Conservation (phyloP, 2,888 invertebrate species). For the Gymnocheta viridis region DNA sequence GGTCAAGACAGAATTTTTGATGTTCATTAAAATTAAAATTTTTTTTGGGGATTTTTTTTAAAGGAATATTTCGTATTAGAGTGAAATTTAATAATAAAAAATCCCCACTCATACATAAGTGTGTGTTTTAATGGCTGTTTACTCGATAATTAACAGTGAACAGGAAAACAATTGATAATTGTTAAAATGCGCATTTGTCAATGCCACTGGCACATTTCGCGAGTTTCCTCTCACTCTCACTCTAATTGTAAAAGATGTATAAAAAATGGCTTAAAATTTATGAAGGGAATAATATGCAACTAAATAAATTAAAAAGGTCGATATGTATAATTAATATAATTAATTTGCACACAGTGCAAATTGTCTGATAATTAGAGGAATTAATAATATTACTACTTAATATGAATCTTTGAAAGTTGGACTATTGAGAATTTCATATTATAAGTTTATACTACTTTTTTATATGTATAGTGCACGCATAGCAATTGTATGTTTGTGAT, state of each 20-base stretch:
- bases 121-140: constrained; percentile 13
- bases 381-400: too few relatives aligned
- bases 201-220: neutral
- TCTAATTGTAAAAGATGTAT: neutral
- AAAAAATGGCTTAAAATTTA: neutral
- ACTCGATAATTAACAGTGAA: constrained; percentile 1
- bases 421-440: too few relatives aligned
- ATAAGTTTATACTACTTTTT: too few relatives aligned
- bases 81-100: neutral
- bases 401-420: too few relatives aligned
- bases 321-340: neutral
- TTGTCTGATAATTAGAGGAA: too few relatives aligned
- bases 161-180: constrained; percentile 7
- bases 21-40: constrained; percentile 43
- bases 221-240: neutral
- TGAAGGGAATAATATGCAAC: neutral
- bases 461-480: too few relatives aligned
- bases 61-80: constrained; percentile 2
- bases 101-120: neutral
- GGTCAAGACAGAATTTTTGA: constrained; percentile 26
- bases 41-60: neutral
- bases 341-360: neutral
- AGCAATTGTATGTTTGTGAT: too few relatives aligned
- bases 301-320: neutral
- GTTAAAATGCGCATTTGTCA: constrained; percentile 2